Evolutionary conservation across 1,140 invertebrate species (phyloP).

Genomic region (Leucophenga varia): DNA sequence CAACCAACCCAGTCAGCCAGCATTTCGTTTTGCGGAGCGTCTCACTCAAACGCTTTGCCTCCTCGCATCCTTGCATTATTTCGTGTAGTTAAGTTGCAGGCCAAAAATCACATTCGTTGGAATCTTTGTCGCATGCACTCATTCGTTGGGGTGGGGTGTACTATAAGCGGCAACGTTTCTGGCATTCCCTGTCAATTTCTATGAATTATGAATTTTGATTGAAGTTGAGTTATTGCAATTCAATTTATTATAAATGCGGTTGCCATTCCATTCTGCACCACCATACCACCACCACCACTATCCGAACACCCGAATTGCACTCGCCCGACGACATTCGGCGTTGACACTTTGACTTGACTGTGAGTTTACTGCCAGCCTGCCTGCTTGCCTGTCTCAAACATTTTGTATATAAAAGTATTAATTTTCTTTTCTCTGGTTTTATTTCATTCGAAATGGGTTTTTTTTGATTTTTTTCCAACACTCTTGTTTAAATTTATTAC

Average conservation of each 20-base stretch:
- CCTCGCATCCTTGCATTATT: too few relatives aligned
- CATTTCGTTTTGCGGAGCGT: too few relatives aligned
- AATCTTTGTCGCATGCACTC: too few relatives aligned
- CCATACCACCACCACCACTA: neutral
- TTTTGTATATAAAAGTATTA: too few relatives aligned
- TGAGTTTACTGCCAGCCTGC: too few relatives aligned
- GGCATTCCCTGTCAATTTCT: conserved; percentile 38
- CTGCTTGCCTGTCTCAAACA: conserved; percentile 5
- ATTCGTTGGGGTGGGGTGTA: too few relatives aligned
- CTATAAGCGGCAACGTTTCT: neutral
- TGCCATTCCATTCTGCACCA: conserved; percentile 18
- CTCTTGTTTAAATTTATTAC: conserved; percentile 51
- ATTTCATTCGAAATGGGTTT: conserved; percentile 5
- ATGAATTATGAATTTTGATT: conserved; percentile 57
- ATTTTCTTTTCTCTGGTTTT: conserved; percentile 8
- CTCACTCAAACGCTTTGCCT: too few relatives aligned
- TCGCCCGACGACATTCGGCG: neutral
- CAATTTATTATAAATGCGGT: conserved; percentile 55
- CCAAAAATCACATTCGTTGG: too few relatives aligned
- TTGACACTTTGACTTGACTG: neutral
- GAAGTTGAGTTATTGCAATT: conserved; percentile 56
- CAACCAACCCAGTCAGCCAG: too few relatives aligned
- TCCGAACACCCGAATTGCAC: neutral
- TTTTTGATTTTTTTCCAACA: conserved; percentile 47
- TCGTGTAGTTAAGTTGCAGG: too few relatives aligned